These are phyloP conservation scores for Epinephelus fuscoguttatus DNA, from an alignment of 2,113 vertebrate species.

Conservation along the genomic window DNA sequence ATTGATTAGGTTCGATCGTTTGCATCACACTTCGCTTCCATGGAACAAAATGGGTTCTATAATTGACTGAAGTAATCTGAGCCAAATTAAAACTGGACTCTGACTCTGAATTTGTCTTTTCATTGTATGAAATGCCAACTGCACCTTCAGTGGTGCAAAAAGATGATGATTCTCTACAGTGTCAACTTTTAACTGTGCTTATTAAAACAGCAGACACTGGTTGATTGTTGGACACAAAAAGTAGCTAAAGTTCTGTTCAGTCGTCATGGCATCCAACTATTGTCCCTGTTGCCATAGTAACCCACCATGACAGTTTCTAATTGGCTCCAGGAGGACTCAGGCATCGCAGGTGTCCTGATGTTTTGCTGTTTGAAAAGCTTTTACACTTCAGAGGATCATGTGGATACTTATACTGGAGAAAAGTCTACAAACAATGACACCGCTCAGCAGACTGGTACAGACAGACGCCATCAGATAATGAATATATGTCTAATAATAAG, in stretches of 20 bases:
- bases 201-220: background rate
- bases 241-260: background rate
- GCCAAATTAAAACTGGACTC: too few species aligned
- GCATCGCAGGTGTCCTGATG: background rate
- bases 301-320: conserved; percentile 33
- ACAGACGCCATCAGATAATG: background rate
- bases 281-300: conserved; percentile 26
- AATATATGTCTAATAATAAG: too few species aligned
- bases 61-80: too few species aligned
- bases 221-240: background rate
- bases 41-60: too few species aligned
- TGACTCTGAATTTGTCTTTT: too few species aligned
- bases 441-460: too few species aligned
- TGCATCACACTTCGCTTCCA: too few species aligned
- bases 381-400: background rate
- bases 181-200: background rate
- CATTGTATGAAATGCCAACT: too few species aligned
- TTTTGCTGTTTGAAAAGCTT: background rate
- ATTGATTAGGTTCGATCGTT: too few species aligned
- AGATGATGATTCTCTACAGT: background rate
- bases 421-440: background rate
- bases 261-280: conserved; percentile 13
- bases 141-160: background rate
- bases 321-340: conserved; percentile 1
- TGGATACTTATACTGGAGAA: too few species aligned